phyloP scores from a whole-genome alignment of 2,113 vertebrate species.

The Dunckerocampus dactyliophorus region DNA sequence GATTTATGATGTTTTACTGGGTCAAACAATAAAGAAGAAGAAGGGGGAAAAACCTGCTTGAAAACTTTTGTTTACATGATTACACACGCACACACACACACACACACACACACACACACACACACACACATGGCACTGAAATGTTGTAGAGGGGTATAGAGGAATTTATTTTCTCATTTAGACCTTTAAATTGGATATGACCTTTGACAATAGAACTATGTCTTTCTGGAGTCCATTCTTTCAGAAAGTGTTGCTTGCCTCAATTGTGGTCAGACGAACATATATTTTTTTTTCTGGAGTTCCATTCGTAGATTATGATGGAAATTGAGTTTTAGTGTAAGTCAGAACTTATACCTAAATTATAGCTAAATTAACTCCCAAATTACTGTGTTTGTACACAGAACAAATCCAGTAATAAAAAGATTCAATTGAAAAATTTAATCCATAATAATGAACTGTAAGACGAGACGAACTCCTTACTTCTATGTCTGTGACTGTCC shows the following conservation, averaged over 20 bases:
- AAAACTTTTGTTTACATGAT: conserved; percentile 27
- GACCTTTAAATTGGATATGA: too few species aligned
- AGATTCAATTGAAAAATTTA: too few species aligned
- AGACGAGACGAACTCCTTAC: too few species aligned
- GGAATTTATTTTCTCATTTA: neutral
- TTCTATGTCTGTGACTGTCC: too few species aligned
- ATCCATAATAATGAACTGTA: too few species aligned
- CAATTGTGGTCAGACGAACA: neutral
- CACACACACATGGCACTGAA: neutral
- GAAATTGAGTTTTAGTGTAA: too few species aligned
- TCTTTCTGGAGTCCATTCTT: neutral
- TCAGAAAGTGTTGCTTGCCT: neutral
- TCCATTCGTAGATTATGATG: too few species aligned
- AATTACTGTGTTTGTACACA: too few species aligned
- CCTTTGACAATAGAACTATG: neutral
- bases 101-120: neutral
- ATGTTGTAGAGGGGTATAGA: neutral
- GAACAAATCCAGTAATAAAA: too few species aligned
- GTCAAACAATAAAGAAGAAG: conserved; percentile 56
- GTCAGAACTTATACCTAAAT: too few species aligned
- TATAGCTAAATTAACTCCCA: too few species aligned
- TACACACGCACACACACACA: neutral
- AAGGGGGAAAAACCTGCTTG: neutral
- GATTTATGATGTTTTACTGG: conserved; percentile 71
- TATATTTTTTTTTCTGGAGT: neutral